Evolutionary conservation across 2,113 vertebrate species (phyloP).

Genomic region (Parus major): DNA sequence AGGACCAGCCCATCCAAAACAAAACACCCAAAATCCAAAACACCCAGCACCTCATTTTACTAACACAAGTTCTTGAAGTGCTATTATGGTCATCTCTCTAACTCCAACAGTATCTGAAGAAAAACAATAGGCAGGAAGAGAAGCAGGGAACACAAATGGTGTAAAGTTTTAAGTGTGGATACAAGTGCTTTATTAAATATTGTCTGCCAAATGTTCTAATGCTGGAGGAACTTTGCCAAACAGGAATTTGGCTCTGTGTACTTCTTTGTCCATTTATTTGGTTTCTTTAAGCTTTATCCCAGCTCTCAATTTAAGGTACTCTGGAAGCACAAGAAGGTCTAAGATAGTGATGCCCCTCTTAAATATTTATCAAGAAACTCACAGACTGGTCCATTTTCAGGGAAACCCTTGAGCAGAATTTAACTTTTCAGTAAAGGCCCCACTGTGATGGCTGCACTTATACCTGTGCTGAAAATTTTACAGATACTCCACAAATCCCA

Average conservation of each 20-base stretch:
- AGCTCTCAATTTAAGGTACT: not conserved
- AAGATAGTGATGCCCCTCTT: not conserved
- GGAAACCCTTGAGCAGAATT: not conserved
- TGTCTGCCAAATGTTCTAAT: not conserved
- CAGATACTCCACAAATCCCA: not conserved
- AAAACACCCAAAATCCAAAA: no score
- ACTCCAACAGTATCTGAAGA: not conserved
- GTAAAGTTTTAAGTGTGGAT: not conserved
- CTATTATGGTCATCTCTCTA: not conserved
- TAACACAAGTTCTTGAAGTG: not conserved
- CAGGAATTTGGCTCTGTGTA: not conserved
- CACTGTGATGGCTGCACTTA: not conserved
- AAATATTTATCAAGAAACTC: not conserved
- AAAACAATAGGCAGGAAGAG: not conserved
- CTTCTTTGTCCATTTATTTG: not conserved
- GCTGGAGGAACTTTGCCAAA: not conserved
- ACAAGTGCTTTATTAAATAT: slow-evolving; percentile 4
- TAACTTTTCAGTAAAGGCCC: not conserved
- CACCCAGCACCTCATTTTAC: not conserved
- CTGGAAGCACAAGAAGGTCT: not conserved
- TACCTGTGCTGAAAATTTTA: not conserved
- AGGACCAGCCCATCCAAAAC: not conserved
- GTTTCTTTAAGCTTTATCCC: not conserved
- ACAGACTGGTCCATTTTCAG: not conserved
- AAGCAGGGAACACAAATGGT: not conserved